A percentile compares a stretch with the other conserved stretches of the same genome.
phyloP scores from a whole-genome alignment of 1,140 invertebrate genomes.

The Meloidogyne chitwoodi region DNA sequence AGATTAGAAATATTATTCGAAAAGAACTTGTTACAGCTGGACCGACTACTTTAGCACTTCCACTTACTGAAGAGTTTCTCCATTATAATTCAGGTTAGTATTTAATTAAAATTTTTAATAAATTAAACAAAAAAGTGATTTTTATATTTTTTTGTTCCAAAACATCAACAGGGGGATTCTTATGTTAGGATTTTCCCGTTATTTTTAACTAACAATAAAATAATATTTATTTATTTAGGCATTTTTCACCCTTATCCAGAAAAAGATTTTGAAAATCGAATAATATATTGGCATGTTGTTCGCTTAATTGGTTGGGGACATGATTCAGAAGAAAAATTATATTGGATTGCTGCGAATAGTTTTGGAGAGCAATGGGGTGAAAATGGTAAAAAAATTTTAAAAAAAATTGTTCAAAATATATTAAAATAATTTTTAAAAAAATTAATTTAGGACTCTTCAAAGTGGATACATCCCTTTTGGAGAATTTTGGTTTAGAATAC shows the following conservation, averaged over 20 bases:
- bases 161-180: too few species aligned
- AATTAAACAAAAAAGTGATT: too few species aligned
- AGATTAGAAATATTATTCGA: slow-evolving; percentile 48
- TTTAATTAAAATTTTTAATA: not conserved
- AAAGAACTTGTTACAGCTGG: slow-evolving; percentile 55
- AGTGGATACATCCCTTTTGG: slow-evolving; percentile 52
- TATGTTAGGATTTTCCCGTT: too few species aligned
- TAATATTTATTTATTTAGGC: slow-evolving; percentile 14
- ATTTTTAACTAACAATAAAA: too few species aligned
- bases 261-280: slow-evolving; percentile 49
- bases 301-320: slow-evolving; percentile 57
- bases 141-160: not conserved
- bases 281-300: slow-evolving; percentile 59
- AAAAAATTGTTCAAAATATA: not conserved
- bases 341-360: slow-evolving; percentile 56
- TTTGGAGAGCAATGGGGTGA: slow-evolving; percentile 59
- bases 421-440: not conserved
- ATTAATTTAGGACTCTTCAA: slow-evolving; percentile 47
- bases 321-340: slow-evolving; percentile 46
- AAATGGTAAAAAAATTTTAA: slow-evolving; percentile 39
- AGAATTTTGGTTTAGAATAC: slow-evolving; percentile 55
- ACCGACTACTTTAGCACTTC: slow-evolving; percentile 58
- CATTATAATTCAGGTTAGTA: slow-evolving; percentile 48
- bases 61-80: slow-evolving; percentile 58
- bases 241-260: slow-evolving; percentile 54